Conservation (phyloP, 2,113 vertebrate genomes). For the Notechis scutatus region DNA sequence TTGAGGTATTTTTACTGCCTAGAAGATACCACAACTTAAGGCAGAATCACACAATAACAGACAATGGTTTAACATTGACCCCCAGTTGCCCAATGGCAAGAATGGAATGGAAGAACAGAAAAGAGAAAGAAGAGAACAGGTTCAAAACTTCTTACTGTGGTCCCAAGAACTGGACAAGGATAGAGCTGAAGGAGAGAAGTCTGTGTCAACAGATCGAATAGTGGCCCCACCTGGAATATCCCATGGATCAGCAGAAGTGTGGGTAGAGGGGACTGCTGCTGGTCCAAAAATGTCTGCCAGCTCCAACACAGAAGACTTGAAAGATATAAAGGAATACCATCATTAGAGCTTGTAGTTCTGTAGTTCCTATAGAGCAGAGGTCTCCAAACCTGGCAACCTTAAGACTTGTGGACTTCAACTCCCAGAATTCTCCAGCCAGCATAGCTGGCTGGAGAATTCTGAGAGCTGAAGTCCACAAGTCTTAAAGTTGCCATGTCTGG, state of each 20-base stretch:
- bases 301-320: constrained; percentile 89
- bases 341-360: constrained; percentile 1
- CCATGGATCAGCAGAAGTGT: constrained; percentile 78
- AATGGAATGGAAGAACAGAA: not conserved
- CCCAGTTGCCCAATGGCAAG: not conserved
- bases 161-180: constrained; percentile 9
- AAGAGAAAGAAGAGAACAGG: not conserved
- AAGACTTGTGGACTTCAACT: too few species aligned
- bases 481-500: too few species aligned
- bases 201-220: not conserved
- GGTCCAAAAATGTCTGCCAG: constrained; percentile 88
- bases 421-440: too few species aligned
- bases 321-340: constrained; percentile 41
- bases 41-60: not conserved
- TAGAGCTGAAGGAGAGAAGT: constrained; percentile 22
- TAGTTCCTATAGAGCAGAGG: not conserved
- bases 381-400: too few species aligned
- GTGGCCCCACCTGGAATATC: constrained; percentile 69
- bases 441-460: too few species aligned
- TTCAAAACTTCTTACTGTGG: not conserved
- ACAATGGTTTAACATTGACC: not conserved
- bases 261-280: constrained; percentile 65
- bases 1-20: not conserved
- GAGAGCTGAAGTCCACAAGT: too few species aligned
- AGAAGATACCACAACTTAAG: not conserved